These are phyloP conservation scores for Nilaparvata lugens DNA, from an alignment of 1,140 invertebrate genomes.

Conservation along the genomic window DNA sequence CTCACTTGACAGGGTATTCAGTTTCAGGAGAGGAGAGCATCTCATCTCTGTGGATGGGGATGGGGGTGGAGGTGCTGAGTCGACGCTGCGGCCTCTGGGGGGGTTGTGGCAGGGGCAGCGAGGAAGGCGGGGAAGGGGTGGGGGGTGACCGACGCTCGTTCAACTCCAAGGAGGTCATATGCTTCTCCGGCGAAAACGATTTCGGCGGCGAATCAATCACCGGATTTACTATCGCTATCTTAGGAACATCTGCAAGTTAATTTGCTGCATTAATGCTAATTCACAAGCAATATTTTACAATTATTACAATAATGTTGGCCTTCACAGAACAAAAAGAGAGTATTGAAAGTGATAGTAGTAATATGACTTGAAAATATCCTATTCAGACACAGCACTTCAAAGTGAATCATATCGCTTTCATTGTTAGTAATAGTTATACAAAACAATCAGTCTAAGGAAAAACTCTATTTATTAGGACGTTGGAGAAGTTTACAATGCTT, in stretches of 20 bases:
- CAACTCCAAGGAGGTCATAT: not conserved
- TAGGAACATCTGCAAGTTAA: too few species aligned
- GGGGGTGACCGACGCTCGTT: not conserved
- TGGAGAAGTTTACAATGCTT: too few species aligned
- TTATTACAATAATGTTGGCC: too few species aligned
- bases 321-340: too few species aligned
- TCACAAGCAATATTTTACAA: not conserved
- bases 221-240: not conserved
- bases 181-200: not conserved
- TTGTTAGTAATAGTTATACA: too few species aligned
- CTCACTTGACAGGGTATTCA: constrained; percentile 20
- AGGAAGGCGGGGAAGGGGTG: not conserved
- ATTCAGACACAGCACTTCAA: too few species aligned
- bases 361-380: too few species aligned
- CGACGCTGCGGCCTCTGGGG: constrained; percentile 37
- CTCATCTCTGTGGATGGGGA: constrained; percentile 1
- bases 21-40: constrained; percentile 9
- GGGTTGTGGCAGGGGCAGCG: constrained; percentile 33
- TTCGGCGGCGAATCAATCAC: not conserved
- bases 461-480: too few species aligned
- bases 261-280: not conserved
- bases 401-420: too few species aligned
- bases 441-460: too few species aligned
- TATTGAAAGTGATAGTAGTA: too few species aligned
- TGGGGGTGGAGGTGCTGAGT: constrained; percentile 21